A percentile compares a stretch with the other conserved stretches of the same genome.
Evolutionary conservation across 2,113 vertebrate genomes (phyloP).

Genomic region (Cricetomys ansorgei): DNA sequence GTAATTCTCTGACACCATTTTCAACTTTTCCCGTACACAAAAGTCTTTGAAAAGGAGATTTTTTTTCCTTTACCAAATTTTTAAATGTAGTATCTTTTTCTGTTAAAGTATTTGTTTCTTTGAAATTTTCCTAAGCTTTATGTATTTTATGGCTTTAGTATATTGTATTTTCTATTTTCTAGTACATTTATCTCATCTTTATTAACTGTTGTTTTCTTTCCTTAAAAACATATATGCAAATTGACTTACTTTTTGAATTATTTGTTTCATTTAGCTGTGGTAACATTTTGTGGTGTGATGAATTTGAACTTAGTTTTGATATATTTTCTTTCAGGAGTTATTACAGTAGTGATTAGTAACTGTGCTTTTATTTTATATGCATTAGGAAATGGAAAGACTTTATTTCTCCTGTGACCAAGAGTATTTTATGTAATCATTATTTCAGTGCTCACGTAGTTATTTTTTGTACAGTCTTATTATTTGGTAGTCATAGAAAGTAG

Average conservation of each 20-base stretch:
- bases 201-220: constrained; percentile 33
- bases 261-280: constrained; percentile 29
- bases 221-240: neutral
- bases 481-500: neutral
- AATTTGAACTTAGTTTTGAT: constrained; percentile 59
- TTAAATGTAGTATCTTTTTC: constrained; percentile 16
- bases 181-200: constrained; percentile 41
- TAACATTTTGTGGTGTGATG: neutral
- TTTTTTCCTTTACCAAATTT: constrained; percentile 55
- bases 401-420: constrained; percentile 2
- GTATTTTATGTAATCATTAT: constrained; percentile 24
- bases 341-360: neutral
- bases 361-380: neutral
- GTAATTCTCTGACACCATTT: constrained; percentile 38
- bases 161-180: constrained; percentile 20
- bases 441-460: constrained; percentile 50
- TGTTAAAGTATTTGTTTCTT: neutral
- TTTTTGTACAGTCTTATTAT: neutral
- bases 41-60: neutral
- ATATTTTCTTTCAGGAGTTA: neutral
- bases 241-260: neutral
- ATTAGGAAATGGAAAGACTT: constrained; percentile 28
- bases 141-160: neutral
- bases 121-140: constrained; percentile 34
- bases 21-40: neutral